phyloP scores from a whole-genome alignment of 2,113 vertebrate species.

The Planiliza haematocheilus region DNA sequence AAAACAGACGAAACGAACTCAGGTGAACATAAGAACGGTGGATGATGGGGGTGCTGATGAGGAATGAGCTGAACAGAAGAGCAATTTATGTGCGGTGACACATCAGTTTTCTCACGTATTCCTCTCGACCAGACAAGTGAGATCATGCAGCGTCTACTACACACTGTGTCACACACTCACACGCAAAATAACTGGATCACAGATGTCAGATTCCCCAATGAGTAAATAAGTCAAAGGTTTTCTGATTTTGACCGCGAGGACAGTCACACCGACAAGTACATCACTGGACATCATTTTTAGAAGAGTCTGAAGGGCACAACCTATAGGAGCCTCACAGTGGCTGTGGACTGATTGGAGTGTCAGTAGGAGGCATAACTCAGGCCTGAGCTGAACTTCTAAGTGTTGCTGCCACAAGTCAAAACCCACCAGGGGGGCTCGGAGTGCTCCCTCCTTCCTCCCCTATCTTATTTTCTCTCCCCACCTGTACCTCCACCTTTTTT shows the following conservation, averaged over 20 bases:
- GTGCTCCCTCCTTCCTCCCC: slow-evolving; percentile 27
- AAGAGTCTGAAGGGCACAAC: slow-evolving; percentile 34
- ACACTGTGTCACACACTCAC: background rate
- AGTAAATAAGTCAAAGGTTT: slow-evolving; percentile 30
- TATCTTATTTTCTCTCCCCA: slow-evolving; percentile 32
- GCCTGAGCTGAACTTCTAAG: slow-evolving; percentile 40
- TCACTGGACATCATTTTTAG: slow-evolving; percentile 39
- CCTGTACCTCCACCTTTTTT: slow-evolving; percentile 45
- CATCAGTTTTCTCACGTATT: slow-evolving; percentile 42
- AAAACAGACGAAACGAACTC: slow-evolving; percentile 30
- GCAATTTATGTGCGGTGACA: slow-evolving; percentile 18
- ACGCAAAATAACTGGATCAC: slow-evolving; percentile 20
- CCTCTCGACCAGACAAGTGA: slow-evolving; percentile 37
- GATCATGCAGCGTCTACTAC: slow-evolving; percentile 45
- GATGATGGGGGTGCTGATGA: slow-evolving; percentile 46
- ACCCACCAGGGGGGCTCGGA: slow-evolving; percentile 59
- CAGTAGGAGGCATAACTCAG: slow-evolving; percentile 66
- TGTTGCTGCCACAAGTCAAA: slow-evolving; percentile 60
- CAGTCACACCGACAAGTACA: slow-evolving; percentile 35
- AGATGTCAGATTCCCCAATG: slow-evolving; percentile 6
- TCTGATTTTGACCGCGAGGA: slow-evolving; percentile 7
- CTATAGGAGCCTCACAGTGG: slow-evolving; percentile 44
- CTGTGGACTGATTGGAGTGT: slow-evolving; percentile 75
- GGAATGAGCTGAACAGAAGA: slow-evolving; percentile 42
- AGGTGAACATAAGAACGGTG: slow-evolving; percentile 37